Base-by-base conservation (phyloP, 2,113 vertebrate genomes). In the Mobula hypostoma region DNA sequence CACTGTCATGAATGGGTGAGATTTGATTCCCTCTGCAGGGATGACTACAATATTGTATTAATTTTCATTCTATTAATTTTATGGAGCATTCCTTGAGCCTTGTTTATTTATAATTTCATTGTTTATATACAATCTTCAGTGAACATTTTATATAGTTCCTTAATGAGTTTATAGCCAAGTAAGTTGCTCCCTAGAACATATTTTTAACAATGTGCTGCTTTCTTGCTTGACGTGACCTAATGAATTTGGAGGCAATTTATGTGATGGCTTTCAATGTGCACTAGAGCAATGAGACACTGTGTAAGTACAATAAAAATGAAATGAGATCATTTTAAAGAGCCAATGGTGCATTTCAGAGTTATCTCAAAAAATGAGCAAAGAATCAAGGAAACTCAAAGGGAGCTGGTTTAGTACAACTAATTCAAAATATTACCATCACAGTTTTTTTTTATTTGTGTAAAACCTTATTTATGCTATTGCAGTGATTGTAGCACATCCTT, bases 301-400 rank as follows among this genome's bases (percentile, higher is more conserved):
- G 90, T 93, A 93, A 93, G 91, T 93, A 76, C 91, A 93, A 93
- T 93, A 93, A 93, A 93, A 93, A 93, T 76, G 40, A 93, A 93
- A 93, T 93, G 68, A 93, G 91, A 93, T 93, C 15, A 93, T 76
- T 93, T 76, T 93, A 36, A 48, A 93, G 68, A 93, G 70, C 7
- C 91, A 93, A 93, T 76, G 68, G 72, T 74, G 90, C 90, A 40
- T 93, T 72, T 93, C 9, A 56, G 63, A 68, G 40, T 93, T 93
- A 74, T 93, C 36, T 76, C 68, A 93, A 93, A 93, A 36, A 74
- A 74, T 72, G 32, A 93, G 32, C 85, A 32, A 85, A 90, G 61
- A 66, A 32, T 90, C 61, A 93, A 74, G 70, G 48, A 93, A 93
- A 74, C 36, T 29, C 36, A 56, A 93, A n/a, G 24, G 70, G 61